Conservation (phyloP, 2,888 invertebrate species). For the Nymphalis polychloros region DNA sequence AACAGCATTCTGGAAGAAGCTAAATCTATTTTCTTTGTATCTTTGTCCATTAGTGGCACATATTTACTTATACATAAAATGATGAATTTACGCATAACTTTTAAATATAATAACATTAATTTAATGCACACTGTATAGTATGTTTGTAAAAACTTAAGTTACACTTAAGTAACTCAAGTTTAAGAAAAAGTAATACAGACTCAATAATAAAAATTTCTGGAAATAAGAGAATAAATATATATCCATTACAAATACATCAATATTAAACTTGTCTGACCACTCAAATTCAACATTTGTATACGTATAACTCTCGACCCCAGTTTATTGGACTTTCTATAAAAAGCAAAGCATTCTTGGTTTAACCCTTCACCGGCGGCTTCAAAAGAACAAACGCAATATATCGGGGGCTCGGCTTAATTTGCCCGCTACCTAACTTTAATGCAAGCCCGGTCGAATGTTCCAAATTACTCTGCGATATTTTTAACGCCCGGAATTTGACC, state of each 20-base stretch:
- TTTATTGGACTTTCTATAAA: constrained; percentile 76
- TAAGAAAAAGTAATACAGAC: no score
- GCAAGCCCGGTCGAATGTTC: constrained; percentile 74
- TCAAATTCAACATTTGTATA: constrained; percentile 30
- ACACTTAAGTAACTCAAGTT: no score
- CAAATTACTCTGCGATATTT: constrained; percentile 80
- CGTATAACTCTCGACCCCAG: constrained; percentile 49
- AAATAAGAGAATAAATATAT: neutral
- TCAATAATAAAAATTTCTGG: constrained; percentile 1
- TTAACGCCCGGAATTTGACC: constrained; percentile 78
- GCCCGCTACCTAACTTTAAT: constrained; percentile 75
- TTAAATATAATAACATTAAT: no score
- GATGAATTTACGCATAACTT: no score
- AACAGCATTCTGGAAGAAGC: no score
- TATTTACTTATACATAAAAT: no score
- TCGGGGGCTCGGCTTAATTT: constrained; percentile 79
- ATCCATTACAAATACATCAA: constrained; percentile 18
- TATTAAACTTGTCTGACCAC: constrained; percentile 36
- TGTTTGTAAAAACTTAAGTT: no score
- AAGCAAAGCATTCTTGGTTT: constrained; percentile 82
- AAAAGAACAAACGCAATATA: constrained; percentile 82
- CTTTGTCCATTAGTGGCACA: no score
- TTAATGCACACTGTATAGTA: no score
- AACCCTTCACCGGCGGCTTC: constrained; percentile 80
- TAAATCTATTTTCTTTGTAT: no score